phyloP scores from a whole-genome alignment of 2,113 vertebrate species.

The Ramphastos sulfuratus region DNA sequence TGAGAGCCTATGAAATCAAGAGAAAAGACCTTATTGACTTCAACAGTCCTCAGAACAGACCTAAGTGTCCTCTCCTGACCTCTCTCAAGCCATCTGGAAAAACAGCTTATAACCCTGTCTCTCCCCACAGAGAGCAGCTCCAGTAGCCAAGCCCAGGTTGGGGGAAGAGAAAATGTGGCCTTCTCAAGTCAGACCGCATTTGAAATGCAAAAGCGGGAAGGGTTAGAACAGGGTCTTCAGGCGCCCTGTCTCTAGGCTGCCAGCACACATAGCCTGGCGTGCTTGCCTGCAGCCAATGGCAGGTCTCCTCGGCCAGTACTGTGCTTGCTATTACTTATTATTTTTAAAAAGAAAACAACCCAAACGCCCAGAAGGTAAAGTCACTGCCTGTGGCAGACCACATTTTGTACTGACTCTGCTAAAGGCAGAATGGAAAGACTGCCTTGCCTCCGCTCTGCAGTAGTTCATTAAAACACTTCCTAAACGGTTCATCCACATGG shows the following conservation, averaged over 20 bases:
- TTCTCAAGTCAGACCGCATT: not conserved
- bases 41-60: not conserved
- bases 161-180: not conserved
- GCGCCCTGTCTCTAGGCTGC: not conserved
- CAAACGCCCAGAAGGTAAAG: not conserved
- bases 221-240: not conserved
- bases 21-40: constrained; percentile 38
- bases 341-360: not conserved
- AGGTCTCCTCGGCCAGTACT: not conserved
- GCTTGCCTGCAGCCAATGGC: not conserved
- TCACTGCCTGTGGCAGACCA: not conserved
- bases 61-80: constrained; percentile 33
- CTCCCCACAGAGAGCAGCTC: not conserved
- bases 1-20: not conserved
- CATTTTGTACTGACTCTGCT: not conserved
- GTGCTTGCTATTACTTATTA: not conserved
- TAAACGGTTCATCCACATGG: not conserved
- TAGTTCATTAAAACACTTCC: not conserved
- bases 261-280: not conserved
- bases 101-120: not conserved
- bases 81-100: constrained; percentile 17
- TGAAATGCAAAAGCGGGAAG: not conserved
- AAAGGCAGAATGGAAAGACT: not conserved
- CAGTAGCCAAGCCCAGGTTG: not conserved
- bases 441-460: not conserved